Percentiles rank a stretch among this genome's conserved stretches.
Evolutionary conservation across 2,797 vertebrate genomes (phyloP).

Genomic region (Podarcis siculus): DNA sequence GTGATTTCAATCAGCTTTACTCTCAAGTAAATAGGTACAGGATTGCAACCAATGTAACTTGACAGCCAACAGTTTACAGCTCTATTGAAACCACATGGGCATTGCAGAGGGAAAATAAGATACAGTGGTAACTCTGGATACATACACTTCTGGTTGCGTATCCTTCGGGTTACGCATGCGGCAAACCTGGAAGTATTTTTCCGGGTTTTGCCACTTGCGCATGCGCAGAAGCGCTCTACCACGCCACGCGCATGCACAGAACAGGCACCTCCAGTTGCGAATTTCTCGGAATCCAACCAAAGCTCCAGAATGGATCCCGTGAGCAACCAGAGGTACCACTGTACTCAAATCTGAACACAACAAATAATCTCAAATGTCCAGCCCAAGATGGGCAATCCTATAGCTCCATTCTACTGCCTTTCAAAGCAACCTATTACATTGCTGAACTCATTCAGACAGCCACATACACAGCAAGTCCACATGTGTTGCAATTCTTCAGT

Average conservation of each 20-base stretch:
- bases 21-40: no score
- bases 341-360: neutral
- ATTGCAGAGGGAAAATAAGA: no score
- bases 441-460: neutral
- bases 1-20: no score
- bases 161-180: no score
- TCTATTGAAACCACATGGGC: neutral
- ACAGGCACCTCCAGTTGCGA: no score
- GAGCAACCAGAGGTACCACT: neutral
- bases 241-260: no score
- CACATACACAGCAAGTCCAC: neutral
- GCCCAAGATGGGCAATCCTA: neutral
- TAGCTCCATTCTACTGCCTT: neutral
- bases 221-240: no score
- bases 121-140: no score
- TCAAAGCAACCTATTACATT: neutral
- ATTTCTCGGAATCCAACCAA: no score
- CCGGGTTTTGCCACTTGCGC: rapidly evolving
- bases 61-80: neutral
- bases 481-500: neutral
- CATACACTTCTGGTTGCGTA: no score
- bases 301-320: no score
- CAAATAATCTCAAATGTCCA: neutral
- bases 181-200: no score
- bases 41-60: neutral